phyloP scores from a whole-genome alignment of 2,797 vertebrate species.

The Lepilemur septentrionalis region DNA sequence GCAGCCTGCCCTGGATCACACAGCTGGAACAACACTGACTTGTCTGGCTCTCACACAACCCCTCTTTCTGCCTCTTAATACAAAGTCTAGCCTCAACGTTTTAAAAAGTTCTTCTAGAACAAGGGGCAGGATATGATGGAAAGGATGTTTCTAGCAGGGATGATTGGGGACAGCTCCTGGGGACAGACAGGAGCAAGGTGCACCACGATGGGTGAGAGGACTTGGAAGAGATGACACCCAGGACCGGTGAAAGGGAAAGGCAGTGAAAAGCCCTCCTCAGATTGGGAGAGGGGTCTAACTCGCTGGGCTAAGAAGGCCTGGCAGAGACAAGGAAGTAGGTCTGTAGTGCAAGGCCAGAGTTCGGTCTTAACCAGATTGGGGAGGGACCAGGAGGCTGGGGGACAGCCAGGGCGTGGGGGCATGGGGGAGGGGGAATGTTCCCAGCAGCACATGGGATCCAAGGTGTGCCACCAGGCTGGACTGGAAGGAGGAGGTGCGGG shows the following conservation, averaged over 20 bases:
- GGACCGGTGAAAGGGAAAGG: background rate
- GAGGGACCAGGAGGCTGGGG: background rate
- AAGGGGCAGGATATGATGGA: background rate
- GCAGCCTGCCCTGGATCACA: background rate
- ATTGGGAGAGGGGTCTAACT: too few relatives aligned
- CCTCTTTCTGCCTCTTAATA: background rate
- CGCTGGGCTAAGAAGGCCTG: background rate
- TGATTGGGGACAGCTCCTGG: background rate
- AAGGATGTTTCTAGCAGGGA: background rate
- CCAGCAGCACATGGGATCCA: fast-evolving
- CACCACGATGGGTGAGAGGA: background rate
- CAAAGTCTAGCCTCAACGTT: background rate
- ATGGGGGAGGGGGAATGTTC: background rate
- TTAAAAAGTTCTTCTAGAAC: background rate
- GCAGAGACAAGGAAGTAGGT: background rate
- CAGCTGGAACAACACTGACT: fast-evolving
- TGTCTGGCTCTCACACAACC: background rate
- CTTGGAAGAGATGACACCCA: background rate
- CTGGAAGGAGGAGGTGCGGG: fast-evolving
- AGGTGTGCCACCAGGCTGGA: background rate
- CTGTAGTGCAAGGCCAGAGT: background rate
- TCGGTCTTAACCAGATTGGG: background rate
- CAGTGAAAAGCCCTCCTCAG: background rate
- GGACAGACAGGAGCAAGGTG: background rate
- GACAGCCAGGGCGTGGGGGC: fast-evolving